Base-by-base conservation (phyloP, 1,140 invertebrate species). In the Maconellicoccus hirsutus region DNA sequence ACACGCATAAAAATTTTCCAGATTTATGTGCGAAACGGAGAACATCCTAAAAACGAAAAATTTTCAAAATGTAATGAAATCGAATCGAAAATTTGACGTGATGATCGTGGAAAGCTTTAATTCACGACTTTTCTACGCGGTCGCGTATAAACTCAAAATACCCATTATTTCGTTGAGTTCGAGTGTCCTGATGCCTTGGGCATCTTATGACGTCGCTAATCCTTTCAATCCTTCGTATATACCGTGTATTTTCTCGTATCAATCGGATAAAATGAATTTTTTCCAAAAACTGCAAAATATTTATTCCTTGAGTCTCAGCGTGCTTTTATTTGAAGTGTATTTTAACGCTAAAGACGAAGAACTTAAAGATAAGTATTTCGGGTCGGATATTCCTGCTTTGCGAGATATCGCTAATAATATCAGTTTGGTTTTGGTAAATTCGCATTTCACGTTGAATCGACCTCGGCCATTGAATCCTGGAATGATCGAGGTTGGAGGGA, bases 81-180 rank as follows among this genome's bases (percentile, higher is more conserved):
- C 61, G 19, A 26, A 66, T 23, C 61, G 4, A 4, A 69, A 72
- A 21, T 79, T 75, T 72, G 78, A 80, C 72, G 33, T 79, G 7
- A 70, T 80, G 16, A 70, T 79, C 12, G 72, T 73, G 2, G 76
- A 78, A 66, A 73, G 75, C 10, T 78, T 78, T 63, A 73, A 73
- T 29, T 74, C 66, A 1, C 74, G 75, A 22, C 27, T 72, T 7
- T 73, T 73, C 21, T 19, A 74, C 1, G 73, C 74, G 0, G 76
- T 81, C 26, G 77, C 77, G 0, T 74, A 80, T 73, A 74, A 70
- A 38, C 73, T 74, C 33, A 71, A 72, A 27, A 72, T 70, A 4
- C 88, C 87, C 0, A 80, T 85, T 1, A 83, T 90, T 0, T 78
- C 81, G 0, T 72, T 84, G 4, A 82, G 80, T 72, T 84, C 85